Percentiles rank a stretch among this genome's conserved stretches.
Evolutionary conservation across 2,113 vertebrate genomes (phyloP).

Genomic region (Aptenodytes patagonicus): DNA sequence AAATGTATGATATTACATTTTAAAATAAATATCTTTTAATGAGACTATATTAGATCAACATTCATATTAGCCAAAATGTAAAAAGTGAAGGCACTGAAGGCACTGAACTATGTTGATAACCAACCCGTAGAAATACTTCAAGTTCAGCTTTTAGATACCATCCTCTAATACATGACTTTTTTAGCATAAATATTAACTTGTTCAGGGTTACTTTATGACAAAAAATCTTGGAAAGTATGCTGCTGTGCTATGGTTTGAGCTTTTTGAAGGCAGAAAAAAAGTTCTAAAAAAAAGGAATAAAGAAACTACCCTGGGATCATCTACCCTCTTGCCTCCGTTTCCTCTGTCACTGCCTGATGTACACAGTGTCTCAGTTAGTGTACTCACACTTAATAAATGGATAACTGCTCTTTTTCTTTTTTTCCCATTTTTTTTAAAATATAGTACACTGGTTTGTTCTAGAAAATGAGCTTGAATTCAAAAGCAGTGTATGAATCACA

Average conservation of each 20-base stretch:
- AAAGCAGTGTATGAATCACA: neutral
- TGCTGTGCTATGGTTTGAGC: neutral
- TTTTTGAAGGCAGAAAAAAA: neutral
- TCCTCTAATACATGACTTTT: neutral
- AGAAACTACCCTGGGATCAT: neutral
- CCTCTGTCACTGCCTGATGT: neutral
- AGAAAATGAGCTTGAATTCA: neutral
- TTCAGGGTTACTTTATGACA: neutral
- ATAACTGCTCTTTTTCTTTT: neutral
- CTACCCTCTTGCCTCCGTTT: neutral
- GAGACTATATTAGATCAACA: neutral
- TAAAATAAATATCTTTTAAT: neutral
- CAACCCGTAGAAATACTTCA: neutral
- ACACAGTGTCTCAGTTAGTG: neutral
- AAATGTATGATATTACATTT: neutral
- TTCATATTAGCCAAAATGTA: neutral
- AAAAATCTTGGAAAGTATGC: neutral
- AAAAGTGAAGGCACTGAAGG: neutral
- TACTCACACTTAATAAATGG: neutral
- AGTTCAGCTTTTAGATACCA: neutral
- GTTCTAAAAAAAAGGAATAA: neutral
- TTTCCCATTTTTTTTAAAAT: accelerated
- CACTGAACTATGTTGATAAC: neutral
- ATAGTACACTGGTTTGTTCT: neutral
- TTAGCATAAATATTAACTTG: neutral